Percentiles rank a stretch among this genome's conserved stretches.
These are phyloP conservation scores for Oceanodroma leucorhoa DNA, from an alignment of 2,797 vertebrate species.

Conservation along the genomic window DNA sequence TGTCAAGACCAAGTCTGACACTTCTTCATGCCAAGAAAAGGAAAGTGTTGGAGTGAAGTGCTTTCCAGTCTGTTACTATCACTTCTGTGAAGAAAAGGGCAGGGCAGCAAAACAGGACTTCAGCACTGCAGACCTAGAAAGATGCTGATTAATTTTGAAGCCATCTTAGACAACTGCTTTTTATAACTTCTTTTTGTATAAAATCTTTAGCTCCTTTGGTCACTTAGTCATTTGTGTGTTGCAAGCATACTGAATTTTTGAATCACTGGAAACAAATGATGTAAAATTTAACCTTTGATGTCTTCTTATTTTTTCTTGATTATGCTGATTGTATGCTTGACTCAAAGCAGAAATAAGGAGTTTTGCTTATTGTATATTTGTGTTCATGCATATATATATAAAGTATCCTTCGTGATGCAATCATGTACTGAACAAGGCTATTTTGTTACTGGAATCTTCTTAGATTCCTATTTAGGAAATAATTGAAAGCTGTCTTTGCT, in stretches of 20 bases:
- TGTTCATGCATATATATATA: neutral
- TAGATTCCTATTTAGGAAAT: slow-evolving; percentile 49
- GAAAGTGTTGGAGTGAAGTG: slow-evolving; percentile 51
- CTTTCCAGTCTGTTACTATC: slow-evolving; percentile 22
- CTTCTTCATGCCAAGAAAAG: slow-evolving; percentile 45
- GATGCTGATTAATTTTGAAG: slow-evolving; percentile 53
- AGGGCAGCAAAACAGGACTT: slow-evolving; percentile 48
- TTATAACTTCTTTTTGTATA: neutral
- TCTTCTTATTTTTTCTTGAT: neutral
- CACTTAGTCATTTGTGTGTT: neutral
- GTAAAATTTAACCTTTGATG: neutral
- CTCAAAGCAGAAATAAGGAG: neutral
- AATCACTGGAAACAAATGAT: neutral
- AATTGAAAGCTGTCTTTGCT: slow-evolving; percentile 55
- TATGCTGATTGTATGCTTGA: neutral
- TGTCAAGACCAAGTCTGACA: slow-evolving; percentile 55
- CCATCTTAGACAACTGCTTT: slow-evolving; percentile 14
- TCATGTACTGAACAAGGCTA: slow-evolving; percentile 15
- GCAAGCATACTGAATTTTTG: neutral
- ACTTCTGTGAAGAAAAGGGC: slow-evolving; percentile 37
- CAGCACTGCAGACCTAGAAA: slow-evolving; percentile 21
- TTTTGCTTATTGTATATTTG: neutral
- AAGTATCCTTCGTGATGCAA: neutral
- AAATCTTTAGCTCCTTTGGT: neutral
- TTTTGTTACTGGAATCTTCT: slow-evolving; percentile 62